Evolutionary conservation across 2,113 vertebrate species (phyloP).

Genomic region (Theristicus caerulescens): DNA sequence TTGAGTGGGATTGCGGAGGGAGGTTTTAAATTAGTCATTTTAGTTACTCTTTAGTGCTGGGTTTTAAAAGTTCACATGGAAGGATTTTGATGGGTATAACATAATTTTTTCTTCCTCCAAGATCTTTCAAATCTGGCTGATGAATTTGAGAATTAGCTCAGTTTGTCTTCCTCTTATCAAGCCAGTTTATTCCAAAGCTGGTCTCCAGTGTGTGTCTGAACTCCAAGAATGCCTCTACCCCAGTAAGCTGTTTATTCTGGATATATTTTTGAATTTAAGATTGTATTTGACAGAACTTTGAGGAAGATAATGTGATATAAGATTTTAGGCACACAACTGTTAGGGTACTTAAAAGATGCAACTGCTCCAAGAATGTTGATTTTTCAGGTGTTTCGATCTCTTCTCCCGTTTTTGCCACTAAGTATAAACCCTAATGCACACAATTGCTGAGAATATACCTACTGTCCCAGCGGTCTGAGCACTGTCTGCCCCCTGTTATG

Average conservation of each 20-base stretch:
- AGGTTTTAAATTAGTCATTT: neutral
- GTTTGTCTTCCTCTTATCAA: neutral
- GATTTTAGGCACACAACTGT: neutral
- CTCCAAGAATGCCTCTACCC: neutral
- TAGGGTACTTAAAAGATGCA: neutral
- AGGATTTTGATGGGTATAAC: neutral
- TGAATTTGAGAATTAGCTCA: neutral
- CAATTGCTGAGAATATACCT: neutral
- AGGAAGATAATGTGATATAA: neutral
- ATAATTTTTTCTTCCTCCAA: neutral
- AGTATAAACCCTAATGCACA: neutral
- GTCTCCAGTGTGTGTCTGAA: neutral
- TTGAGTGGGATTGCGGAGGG: neutral
- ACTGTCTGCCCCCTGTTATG: neutral
- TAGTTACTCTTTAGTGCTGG: neutral
- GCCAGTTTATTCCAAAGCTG: neutral
- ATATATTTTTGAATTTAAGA: neutral
- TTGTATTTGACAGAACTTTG: neutral
- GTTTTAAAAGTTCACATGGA: neutral
- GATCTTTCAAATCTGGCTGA: neutral
- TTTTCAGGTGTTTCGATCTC: neutral
- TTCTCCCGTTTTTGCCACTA: neutral
- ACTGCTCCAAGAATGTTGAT: neutral
- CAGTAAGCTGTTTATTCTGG: neutral
- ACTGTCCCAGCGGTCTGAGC: neutral